A percentile compares a stretch with the other conserved stretches of the same genome.
Conservation (phyloP, 2,113 vertebrate species). For the Cavia porcellus region DNA sequence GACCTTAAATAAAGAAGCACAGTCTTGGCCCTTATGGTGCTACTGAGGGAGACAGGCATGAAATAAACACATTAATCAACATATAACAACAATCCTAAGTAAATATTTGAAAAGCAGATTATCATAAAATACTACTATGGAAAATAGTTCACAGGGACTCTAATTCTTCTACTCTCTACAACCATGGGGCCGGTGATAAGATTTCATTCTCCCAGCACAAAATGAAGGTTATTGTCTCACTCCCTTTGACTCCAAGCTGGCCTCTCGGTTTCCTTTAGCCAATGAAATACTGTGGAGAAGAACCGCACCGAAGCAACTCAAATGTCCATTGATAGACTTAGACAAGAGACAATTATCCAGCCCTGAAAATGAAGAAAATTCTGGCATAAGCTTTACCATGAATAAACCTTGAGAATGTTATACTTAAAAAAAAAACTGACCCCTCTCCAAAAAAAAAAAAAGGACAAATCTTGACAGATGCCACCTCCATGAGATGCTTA, state of each 20-base stretch:
- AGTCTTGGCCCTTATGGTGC: background rate
- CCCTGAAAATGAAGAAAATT: background rate
- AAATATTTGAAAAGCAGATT: background rate
- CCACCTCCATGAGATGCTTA: background rate
- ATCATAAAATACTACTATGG: background rate
- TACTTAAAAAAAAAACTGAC: background rate
- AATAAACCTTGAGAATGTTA: background rate
- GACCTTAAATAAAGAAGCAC: conserved; percentile 46
- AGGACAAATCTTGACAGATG: background rate
- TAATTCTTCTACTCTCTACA: background rate
- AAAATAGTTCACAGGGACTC: background rate
- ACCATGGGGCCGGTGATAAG: background rate
- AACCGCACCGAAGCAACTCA: background rate
- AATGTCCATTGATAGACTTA: background rate
- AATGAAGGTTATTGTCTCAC: background rate
- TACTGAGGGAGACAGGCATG: background rate
- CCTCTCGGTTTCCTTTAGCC: background rate
- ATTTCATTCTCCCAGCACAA: background rate
- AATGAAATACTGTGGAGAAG: background rate
- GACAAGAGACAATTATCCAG: background rate
- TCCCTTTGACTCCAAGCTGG: background rate
- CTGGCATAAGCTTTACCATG: background rate
- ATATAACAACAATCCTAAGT: conserved; percentile 19
- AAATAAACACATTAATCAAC: conserved; percentile 45
- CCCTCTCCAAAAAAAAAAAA: background rate